Evolutionary conservation across 2,797 vertebrate genomes (phyloP).

Genomic region (Botia kubotai): DNA sequence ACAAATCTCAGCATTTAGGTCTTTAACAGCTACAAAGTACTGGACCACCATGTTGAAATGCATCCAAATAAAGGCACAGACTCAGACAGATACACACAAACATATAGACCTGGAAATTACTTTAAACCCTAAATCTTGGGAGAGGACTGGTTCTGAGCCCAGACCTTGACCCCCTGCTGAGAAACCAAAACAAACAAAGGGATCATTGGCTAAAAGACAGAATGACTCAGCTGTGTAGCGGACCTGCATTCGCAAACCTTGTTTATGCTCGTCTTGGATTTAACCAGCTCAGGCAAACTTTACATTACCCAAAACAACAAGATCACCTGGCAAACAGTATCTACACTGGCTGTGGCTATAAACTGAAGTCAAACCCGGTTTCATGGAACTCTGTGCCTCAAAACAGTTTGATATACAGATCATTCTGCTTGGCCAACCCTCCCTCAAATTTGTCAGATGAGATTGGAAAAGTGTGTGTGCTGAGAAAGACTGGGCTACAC

Average conservation of each 20-base stretch:
- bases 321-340: too few species aligned
- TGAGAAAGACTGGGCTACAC: too few species aligned
- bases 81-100: not conserved
- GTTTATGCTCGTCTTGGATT: not conserved
- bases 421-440: too few species aligned
- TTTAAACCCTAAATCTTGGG: constrained; percentile 10
- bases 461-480: too few species aligned
- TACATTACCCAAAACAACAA: not conserved
- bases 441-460: too few species aligned
- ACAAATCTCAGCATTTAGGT: constrained; percentile 13
- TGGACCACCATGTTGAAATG: constrained; percentile 11
- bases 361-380: not conserved
- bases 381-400: too few species aligned
- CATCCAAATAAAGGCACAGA: constrained; percentile 26
- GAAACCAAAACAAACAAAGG: constrained; percentile 28
- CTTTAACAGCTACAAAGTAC: not conserved
- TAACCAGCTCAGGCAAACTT: not conserved
- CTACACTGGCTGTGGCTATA: too few species aligned
- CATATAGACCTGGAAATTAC: constrained; percentile 25
- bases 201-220: constrained; percentile 15
- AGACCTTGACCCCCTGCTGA: constrained; percentile 31
- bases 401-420: too few species aligned
- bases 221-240: not conserved
- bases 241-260: not conserved
- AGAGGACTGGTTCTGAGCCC: constrained; percentile 23